phyloP scores from a whole-genome alignment of 2,797 vertebrate species.

The Scolopax bukidnonensis region DNA sequence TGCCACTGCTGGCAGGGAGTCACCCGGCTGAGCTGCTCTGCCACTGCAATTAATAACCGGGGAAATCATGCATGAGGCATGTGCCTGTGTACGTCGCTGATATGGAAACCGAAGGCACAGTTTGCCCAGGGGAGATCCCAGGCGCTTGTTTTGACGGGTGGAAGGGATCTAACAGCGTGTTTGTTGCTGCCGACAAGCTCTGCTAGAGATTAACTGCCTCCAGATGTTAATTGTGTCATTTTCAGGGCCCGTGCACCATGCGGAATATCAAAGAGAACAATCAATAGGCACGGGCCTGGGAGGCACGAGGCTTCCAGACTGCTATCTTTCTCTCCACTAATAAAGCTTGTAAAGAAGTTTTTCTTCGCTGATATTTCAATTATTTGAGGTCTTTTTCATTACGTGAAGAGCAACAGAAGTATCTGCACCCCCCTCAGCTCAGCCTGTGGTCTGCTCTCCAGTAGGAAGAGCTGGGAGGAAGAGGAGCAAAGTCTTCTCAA shows the following conservation, averaged over 20 bases:
- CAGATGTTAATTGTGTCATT: background rate
- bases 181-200: background rate
- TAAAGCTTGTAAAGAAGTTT: background rate
- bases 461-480: background rate
- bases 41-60: background rate
- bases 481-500: background rate
- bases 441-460: fast-evolving
- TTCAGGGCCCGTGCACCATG: background rate
- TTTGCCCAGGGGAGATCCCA: background rate
- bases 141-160: background rate
- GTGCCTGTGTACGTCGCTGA: background rate
- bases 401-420: background rate
- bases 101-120: background rate
- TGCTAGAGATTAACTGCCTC: background rate
- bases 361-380: background rate
- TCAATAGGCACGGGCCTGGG: background rate
- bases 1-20: background rate
- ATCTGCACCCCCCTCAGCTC: fast-evolving
- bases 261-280: background rate
- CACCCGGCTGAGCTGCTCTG: background rate
- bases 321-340: background rate
- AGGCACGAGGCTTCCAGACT: background rate
- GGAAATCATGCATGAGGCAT: background rate
- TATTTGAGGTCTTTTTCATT: background rate
- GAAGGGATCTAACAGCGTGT: background rate